phyloP scores from a whole-genome alignment of 2,797 vertebrate genomes.

The Mus caroli region DNA sequence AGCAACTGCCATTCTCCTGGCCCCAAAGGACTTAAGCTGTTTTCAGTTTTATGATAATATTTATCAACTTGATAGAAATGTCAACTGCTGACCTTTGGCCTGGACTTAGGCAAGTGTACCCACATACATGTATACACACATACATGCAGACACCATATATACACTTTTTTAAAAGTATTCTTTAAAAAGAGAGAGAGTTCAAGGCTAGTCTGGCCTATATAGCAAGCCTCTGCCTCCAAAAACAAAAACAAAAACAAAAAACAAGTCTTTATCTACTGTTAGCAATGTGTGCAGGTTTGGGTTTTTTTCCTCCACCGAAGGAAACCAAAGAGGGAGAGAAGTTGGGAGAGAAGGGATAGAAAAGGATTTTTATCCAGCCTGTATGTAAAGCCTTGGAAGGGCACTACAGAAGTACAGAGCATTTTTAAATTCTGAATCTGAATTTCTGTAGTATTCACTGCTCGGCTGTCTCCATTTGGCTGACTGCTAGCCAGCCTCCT shows the following conservation, averaged over 20 bases:
- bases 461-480: conserved; percentile 62
- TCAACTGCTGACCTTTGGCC: background rate
- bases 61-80: background rate
- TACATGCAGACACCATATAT: background rate
- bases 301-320: background rate
- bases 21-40: background rate
- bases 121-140: background rate
- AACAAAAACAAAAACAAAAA: background rate
- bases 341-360: background rate
- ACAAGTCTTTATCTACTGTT: background rate
- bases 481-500: conserved; percentile 64
- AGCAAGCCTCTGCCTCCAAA: background rate
- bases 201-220: background rate
- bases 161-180: background rate
- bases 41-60: background rate
- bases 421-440: conserved; percentile 18
- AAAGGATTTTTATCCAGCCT: background rate
- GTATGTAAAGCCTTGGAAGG: conserved; percentile 4
- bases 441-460: conserved; percentile 44
- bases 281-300: background rate
- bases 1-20: background rate
- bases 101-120: background rate
- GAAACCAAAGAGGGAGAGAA: background rate
- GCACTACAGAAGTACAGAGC: background rate
- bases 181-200: no score